phyloP scores from a whole-genome alignment of 2,888 invertebrate species.

The Embidobia sp. region DNA sequence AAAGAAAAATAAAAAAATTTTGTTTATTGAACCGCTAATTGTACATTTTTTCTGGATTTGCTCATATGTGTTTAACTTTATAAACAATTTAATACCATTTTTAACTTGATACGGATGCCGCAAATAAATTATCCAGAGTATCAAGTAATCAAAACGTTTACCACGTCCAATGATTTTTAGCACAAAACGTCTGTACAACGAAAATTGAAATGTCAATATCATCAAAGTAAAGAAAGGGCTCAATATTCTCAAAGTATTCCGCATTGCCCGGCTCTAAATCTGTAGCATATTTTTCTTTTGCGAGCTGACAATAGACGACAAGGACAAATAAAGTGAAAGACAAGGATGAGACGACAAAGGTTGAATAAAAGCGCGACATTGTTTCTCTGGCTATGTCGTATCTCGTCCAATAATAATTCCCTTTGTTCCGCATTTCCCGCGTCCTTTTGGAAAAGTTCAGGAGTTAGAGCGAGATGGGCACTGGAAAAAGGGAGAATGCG shows the following conservation, averaged over 20 bases:
- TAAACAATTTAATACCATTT: no score
- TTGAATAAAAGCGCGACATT: conserved; percentile 64
- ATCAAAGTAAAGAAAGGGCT: conserved; percentile 40
- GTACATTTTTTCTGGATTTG: no score
- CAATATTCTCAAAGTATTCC: conserved; percentile 54
- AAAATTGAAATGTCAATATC: conserved; percentile 48
- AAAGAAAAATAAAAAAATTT: no score
- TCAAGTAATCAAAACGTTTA: conserved; percentile 4
- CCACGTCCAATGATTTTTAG: conserved; percentile 15
- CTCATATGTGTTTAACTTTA: no score
- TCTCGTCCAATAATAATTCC: conserved; percentile 69
- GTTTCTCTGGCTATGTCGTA: conserved; percentile 59
- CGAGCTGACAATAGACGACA: conserved; percentile 51
- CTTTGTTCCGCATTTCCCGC: conserved; percentile 67
- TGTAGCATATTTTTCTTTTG: conserved; percentile 54
- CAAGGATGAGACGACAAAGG: conserved; percentile 53
- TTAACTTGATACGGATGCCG: no score
- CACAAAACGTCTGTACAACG: background rate
- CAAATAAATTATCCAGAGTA: no score
- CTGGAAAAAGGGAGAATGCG: conserved; percentile 45
- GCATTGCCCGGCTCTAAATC: conserved; percentile 51
- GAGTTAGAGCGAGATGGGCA: conserved; percentile 50
- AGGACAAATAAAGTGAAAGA: conserved; percentile 56
- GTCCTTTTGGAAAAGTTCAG: conserved; percentile 60
- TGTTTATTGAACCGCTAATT: no score